Evolutionary conservation across 2,888 invertebrate species (phyloP).

Genomic region (Tuberolachnus salignus): DNA sequence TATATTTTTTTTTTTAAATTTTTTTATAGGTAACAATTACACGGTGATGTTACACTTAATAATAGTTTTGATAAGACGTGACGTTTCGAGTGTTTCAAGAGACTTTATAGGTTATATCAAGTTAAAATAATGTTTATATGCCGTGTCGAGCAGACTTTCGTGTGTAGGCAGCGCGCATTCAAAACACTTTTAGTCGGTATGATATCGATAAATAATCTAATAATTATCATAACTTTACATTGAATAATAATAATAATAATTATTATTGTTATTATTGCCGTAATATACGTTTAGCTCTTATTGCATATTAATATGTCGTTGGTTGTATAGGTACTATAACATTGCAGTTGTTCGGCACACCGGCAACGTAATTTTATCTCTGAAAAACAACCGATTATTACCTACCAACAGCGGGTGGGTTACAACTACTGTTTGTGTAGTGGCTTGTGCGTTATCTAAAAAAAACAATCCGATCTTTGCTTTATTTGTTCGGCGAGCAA

Average conservation of each 20-base stretch:
- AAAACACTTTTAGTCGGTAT: not conserved
- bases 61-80: not conserved
- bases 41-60: too few species aligned
- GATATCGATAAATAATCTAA: not conserved
- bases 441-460: slow-evolving; percentile 47
- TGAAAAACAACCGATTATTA: slow-evolving; percentile 29
- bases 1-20: too few species aligned
- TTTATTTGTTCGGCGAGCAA: slow-evolving; percentile 32
- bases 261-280: too few species aligned
- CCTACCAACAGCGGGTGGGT: not conserved
- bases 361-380: slow-evolving; percentile 21
- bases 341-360: not conserved
- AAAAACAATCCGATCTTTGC: slow-evolving; percentile 51
- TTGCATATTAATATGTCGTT: slow-evolving; percentile 13
- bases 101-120: not conserved
- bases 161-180: too few species aligned
- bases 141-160: not conserved
- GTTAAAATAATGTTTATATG: not conserved
- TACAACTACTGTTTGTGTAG: slow-evolving; percentile 38
- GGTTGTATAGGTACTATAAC: not conserved
- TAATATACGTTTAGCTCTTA: not conserved
- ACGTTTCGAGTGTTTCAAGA: not conserved
- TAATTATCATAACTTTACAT: too few species aligned
- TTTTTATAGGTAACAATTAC: too few species aligned
- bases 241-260: too few species aligned